A percentile compares a stretch with the other conserved stretches of the same genome.
phyloP scores from a whole-genome alignment of 37 sponge, comb jelly and placozoan species.

The Mnemiopsis leidyi region DNA sequence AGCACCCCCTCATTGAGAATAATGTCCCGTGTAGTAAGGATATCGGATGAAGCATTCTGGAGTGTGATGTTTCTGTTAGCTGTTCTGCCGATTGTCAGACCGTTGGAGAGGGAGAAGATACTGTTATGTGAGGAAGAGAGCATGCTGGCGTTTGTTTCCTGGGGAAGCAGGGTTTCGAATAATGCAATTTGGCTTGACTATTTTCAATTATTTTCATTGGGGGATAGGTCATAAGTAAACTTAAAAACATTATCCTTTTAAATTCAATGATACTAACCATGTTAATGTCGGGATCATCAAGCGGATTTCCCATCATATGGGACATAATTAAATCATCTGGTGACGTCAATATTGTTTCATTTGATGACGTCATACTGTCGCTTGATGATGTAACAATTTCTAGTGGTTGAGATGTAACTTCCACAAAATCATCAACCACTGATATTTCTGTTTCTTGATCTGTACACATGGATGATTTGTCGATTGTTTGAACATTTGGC shows the following conservation, averaged over 20 bases:
- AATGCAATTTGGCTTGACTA: no score
- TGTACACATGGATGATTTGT: background rate
- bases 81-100: slow-evolving; percentile 11
- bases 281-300: background rate
- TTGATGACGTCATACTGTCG: slow-evolving; percentile 27
- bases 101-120: slow-evolving; percentile 41
- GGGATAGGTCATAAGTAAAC: no score
- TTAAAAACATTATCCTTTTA: no score
- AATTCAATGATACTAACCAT: background rate
- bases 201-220: no score
- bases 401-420: background rate
- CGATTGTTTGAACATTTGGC: background rate
- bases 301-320: background rate
- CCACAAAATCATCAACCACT: background rate
- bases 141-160: slow-evolving; percentile 12
- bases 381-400: slow-evolving; percentile 12
- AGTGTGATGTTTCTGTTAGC: background rate
- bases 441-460: background rate
- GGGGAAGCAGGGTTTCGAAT: background rate
- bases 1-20: slow-evolving; percentile 36
- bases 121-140: slow-evolving; percentile 23
- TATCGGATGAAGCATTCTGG: background rate
- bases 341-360: background rate
- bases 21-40: background rate
- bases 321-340: background rate